Base-by-base conservation (phyloP, 2,797 vertebrate species). In the Thamnophis elegans region DNA sequence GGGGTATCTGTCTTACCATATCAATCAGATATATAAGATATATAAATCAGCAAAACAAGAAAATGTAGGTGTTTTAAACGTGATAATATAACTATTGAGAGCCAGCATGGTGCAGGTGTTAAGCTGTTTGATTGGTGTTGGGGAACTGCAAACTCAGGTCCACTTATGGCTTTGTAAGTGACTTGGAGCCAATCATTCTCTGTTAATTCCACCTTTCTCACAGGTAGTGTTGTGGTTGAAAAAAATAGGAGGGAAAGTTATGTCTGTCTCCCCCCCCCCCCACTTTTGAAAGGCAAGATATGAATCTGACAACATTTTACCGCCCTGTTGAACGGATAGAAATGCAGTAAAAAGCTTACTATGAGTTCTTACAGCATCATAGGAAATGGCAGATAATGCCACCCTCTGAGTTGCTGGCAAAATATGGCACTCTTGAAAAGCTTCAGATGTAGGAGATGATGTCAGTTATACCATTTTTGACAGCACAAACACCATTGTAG, bases 31-130 rank as follows among this genome's bases (percentile, higher is more conserved):
- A 22, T 5, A 12, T 82, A 59, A 68, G 16, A n/a, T 91, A 26
- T 32, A 62, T 85, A 87, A 89, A 92, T 12, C 32, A 92, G 32
- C 65, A 92, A 58, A n/a, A 28, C 36, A 58, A 51, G 6, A 88
- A 28, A 51, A 26, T 68, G 25, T 26, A 42, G 25, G 6, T 10
- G 56, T 25, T 26, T 78, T 73, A 73, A 58, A 82, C 59, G 11
- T n/a, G 26, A 55, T 55, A 16, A 56, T n/a, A 36, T 47, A 26
- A 32, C 6, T 58, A 78, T 11, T 78, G 73, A 78, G 9, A 42
- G 36, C 73, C 9, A 78, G 32, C 6, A 16, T 42, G 18, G 18
- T 78, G 3, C 9, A 78, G 32, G 8, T 42, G 8, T 78, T 78
- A 42, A 78, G 18, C 32, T 78, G 16, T 78, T 78, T 4, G 16